Conservation (phyloP, 2,113 vertebrate species). For the Fregata magnificens region DNA sequence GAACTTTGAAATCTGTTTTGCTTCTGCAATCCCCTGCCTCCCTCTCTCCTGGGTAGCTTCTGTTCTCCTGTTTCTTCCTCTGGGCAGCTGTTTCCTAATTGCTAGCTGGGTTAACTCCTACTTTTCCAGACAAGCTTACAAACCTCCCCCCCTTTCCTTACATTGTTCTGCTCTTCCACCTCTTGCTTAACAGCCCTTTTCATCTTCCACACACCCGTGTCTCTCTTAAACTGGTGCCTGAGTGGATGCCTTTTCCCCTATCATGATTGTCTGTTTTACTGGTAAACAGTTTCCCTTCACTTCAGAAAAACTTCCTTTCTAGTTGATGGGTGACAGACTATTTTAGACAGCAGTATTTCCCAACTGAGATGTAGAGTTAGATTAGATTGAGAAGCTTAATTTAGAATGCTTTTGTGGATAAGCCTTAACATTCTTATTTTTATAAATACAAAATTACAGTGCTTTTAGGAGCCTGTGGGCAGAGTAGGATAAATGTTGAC, state of each 20-base stretch:
- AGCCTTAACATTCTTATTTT: neutral
- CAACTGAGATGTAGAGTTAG: neutral
- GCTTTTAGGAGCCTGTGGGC: neutral
- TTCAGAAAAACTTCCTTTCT: neutral
- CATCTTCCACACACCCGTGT: neutral
- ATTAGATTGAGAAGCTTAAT: neutral
- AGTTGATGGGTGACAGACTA: neutral
- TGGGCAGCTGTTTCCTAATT: neutral
- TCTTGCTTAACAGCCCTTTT: neutral
- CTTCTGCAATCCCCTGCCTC: neutral
- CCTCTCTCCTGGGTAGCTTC: neutral
- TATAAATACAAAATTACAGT: neutral
- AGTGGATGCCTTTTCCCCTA: neutral
- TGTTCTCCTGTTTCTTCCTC: constrained; percentile 1
- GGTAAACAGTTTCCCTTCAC: neutral
- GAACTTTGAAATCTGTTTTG: neutral
- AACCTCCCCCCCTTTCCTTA: neutral
- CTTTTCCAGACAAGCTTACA: neutral
- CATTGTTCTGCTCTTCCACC: neutral
- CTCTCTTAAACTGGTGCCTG: neutral
- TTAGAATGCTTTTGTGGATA: neutral
- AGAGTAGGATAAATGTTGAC: neutral
- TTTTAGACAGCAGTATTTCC: neutral
- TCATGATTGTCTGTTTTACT: neutral
- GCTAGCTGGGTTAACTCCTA: neutral